Evolutionary conservation across 2,888 invertebrate species (phyloP), one percentile per base, ranked within the genome.

Genomic region (Lissocephala sabroskyi): DNA sequence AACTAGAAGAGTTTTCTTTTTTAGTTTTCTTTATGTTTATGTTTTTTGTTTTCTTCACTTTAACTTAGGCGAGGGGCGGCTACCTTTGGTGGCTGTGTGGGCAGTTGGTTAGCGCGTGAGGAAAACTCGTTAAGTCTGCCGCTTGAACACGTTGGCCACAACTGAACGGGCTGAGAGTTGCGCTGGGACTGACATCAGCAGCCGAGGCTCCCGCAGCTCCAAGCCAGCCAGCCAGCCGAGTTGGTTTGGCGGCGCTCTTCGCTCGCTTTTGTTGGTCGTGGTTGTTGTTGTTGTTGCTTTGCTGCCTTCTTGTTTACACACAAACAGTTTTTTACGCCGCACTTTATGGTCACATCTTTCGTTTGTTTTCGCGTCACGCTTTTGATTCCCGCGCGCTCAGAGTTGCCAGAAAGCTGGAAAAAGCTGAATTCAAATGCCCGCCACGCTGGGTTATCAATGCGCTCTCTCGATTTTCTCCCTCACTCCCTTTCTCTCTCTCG

Each of bases 331-430:
- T 56, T 59, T 41, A 53, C 41, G 59, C 44, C 32, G 33, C 49
- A 41, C 65, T 50, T 73, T 68, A 68, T 65, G 56, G 63, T 32
- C 65, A 65, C 62, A 73, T 70, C 73, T 65, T 68, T 57, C 65
- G 73, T 63, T 56, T 52, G 52, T 48, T 73, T 59, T 51, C 52
- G 55, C 37, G 47, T 52, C 54, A 18, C 41, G 52, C 52, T 51
- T 29, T 47, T 41, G 1, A 23, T 14, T 10, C 41, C 36, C 32
- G 30, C 35, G 9, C n/a, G 5, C 17, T 1, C 14, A 14, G 55
- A 1, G 63, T 13, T 68, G 56, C 68, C 68, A 52, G 51, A 73
- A 49, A 40, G 47, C 3, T 32, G 32, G 16, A 58, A 59, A 60
- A 17, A 2, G 41, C 4, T 17, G 1, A n/a, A n/a, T 55, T 50